These are phyloP conservation scores for Candoia aspera DNA, from an alignment of 2,113 vertebrate species.

Conservation along the genomic window DNA sequence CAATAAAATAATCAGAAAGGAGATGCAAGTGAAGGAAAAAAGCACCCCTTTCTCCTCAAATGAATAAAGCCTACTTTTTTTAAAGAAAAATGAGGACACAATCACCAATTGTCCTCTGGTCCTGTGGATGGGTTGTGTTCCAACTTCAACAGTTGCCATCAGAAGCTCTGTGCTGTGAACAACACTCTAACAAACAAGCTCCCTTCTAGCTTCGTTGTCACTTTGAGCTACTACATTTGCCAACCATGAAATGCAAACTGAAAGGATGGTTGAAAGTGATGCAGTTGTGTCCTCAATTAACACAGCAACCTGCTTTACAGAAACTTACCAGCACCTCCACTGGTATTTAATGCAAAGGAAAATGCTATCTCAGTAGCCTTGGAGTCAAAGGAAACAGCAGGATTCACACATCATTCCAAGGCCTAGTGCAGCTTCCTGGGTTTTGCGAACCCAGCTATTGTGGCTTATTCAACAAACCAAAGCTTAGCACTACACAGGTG, in stretches of 20 bases:
- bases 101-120: not conserved
- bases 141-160: not conserved
- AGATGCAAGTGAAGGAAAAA: not conserved
- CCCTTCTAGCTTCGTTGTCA: not conserved
- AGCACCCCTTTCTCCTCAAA: not conserved
- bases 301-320: not conserved
- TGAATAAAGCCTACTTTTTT: not conserved
- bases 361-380: not conserved
- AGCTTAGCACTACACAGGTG: not conserved
- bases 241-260: constrained; percentile 16
- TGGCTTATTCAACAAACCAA: not conserved
- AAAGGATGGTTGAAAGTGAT: constrained; percentile 1
- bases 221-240: not conserved
- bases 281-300: not conserved
- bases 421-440: not conserved
- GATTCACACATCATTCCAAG: not conserved
- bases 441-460: not conserved
- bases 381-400: not conserved
- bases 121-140: no score
- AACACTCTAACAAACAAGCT: not conserved
- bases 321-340: not conserved
- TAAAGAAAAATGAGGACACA: not conserved
- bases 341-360: not conserved
- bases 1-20: not conserved
- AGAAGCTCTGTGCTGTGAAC: not conserved